Evolutionary conservation across 2,888 invertebrate species (phyloP), one percentile per base, ranked within the genome.

Genomic region (Tiliacea aurago): DNA sequence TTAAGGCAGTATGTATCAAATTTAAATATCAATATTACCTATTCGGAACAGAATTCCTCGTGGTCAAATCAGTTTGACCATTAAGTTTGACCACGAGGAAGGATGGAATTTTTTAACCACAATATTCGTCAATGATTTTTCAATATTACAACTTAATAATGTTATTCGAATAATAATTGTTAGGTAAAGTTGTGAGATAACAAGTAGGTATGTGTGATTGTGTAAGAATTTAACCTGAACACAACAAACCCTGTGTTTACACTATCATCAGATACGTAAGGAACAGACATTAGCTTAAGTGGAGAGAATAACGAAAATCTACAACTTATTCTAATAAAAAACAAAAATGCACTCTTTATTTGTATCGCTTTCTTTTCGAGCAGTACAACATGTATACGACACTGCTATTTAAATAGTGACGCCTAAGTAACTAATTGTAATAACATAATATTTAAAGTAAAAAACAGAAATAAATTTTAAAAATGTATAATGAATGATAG

Each of bases 1-100:
- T 83, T 70, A 83, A 77, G 85, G 83, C 87, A 84, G 87, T 86
- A 86, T 85, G 85, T 82, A 80, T 83, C 73, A 76, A 85, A 82
- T 76, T 70, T 73, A 68, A 62, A 78, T 83, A 76, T 76, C 75
- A 71, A 79, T 83, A 72, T n/a, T n/a, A n/a, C n/a, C n/a, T n/a
- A n/a, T n/a, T n/a, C n/a, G n/a, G n/a, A n/a, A n/a, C n/a, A n/a
- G n/a, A n/a, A n/a, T n/a, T n/a, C n/a, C n/a, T n/a, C n/a, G n/a
- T n/a, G n/a, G n/a, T n/a, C n/a, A n/a, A n/a, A n/a, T n/a, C n/a
- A n/a, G n/a, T n/a, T n/a, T n/a, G n/a, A n/a, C n/a, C n/a, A n/a
- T n/a, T n/a, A n/a, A n/a, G n/a, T n/a, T n/a, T n/a, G n/a, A n/a
- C n/a, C n/a, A n/a, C n/a, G n/a, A n/a, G n/a, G n/a, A n/a, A n/a